A percentile compares a stretch with the other conserved stretches of the same genome.
Conservation (phyloP, 64 coral and sea anemone genomes). For the Montipora sp. region DNA sequence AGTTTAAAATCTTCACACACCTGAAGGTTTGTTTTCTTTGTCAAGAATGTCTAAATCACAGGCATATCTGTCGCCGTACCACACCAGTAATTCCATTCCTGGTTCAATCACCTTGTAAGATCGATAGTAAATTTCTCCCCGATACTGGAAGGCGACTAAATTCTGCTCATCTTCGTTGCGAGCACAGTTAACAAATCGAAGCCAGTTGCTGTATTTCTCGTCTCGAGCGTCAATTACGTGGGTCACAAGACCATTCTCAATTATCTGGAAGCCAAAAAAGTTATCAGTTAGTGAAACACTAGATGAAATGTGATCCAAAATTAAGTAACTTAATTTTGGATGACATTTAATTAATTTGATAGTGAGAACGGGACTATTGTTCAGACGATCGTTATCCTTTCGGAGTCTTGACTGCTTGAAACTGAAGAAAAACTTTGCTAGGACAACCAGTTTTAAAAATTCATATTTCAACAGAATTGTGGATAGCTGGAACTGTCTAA, state of each 20-base stretch:
- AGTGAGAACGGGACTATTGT: too few species aligned
- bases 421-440: too few species aligned
- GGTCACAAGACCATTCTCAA: slow-evolving; percentile 72
- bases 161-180: slow-evolving; percentile 83
- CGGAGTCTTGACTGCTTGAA: too few species aligned
- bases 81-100: slow-evolving; percentile 73
- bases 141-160: slow-evolving; percentile 76
- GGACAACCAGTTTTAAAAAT: too few species aligned
- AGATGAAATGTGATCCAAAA: too few species aligned
- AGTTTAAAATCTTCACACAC: not conserved
- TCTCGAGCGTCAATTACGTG: slow-evolving; percentile 72
- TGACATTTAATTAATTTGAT: too few species aligned
- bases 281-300: not conserved
- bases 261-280: slow-evolving; percentile 33
- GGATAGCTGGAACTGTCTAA: too few species aligned
- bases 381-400: too few species aligned
- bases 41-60: slow-evolving; percentile 66
- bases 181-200: slow-evolving; percentile 80
- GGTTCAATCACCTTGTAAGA: slow-evolving; percentile 68
- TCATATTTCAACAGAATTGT: too few species aligned
- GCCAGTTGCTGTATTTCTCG: slow-evolving; percentile 66
- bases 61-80: slow-evolving; percentile 79
- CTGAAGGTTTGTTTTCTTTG: slow-evolving; percentile 56
- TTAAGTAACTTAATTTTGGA: too few species aligned
- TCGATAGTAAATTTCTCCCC: slow-evolving; percentile 74